These are phyloP conservation scores for Cervus canadensis DNA, from an alignment of 2,113 vertebrate genomes.

Conservation along the genomic window DNA sequence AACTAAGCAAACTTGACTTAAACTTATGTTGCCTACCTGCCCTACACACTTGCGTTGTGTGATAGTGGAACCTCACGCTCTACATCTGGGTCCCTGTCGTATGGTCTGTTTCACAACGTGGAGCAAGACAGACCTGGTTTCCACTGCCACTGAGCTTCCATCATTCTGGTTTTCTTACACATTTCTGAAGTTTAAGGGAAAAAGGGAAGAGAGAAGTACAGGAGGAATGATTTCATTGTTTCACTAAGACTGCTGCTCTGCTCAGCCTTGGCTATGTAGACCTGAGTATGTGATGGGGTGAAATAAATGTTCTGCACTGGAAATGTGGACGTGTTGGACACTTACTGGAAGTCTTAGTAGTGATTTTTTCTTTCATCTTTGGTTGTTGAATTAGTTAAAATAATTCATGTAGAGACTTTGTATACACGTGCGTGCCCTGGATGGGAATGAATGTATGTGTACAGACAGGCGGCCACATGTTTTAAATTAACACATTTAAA, in stretches of 20 bases:
- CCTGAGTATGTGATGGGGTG: neutral
- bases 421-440: neutral
- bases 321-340: neutral
- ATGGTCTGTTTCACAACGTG: fast-evolving
- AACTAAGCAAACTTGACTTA: neutral
- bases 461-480: neutral
- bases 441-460: neutral
- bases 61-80: neutral
- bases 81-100: neutral
- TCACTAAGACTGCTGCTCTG: neutral
- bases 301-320: neutral
- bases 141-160: neutral
- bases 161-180: neutral
- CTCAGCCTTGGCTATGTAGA: neutral
- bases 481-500: constrained; percentile 1
- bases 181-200: neutral
- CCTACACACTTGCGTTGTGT: neutral
- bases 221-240: neutral
- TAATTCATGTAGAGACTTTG: neutral
- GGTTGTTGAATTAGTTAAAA: constrained; percentile 16
- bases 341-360: neutral
- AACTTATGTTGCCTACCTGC: neutral
- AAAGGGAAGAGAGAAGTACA: neutral
- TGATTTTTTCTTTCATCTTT: constrained; percentile 1
- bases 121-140: neutral